Conservation (phyloP, 2,888 invertebrate species). For the Thecocarcelia acutangulata region DNA sequence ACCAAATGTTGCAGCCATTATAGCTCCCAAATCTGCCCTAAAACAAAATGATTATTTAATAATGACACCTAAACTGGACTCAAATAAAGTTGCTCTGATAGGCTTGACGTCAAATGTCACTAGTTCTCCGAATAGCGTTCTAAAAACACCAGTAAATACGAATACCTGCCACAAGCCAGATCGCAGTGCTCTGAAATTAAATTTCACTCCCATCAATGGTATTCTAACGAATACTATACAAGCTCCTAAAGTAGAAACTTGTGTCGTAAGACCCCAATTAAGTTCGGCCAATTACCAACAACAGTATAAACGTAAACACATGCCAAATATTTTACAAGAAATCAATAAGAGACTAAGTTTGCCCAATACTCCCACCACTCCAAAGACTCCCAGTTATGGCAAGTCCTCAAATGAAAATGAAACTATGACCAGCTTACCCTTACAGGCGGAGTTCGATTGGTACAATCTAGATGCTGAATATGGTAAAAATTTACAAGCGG, state of each 20-base stretch:
- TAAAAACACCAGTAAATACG: constrained; percentile 6
- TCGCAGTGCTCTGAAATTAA: constrained; percentile 51
- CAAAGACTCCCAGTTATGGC: constrained; percentile 58
- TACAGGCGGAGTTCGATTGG: constrained; percentile 81
- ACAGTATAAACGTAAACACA: constrained; percentile 78
- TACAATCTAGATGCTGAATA: constrained; percentile 81
- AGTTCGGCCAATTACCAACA: constrained; percentile 66
- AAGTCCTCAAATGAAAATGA: constrained; percentile 45
- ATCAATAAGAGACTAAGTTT: constrained; percentile 79
- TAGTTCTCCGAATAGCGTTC: constrained; percentile 8
- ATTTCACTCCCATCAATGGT: constrained; percentile 43
- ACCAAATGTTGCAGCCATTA: constrained; percentile 88
- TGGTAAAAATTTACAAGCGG: constrained; percentile 73
- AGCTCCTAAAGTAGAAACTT: constrained; percentile 45
- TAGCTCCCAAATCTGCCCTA: constrained; percentile 83
- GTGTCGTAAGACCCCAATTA: constrained; percentile 71
- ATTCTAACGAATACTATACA: constrained; percentile 24
- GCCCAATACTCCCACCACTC: constrained; percentile 74
- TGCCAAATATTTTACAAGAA: constrained; percentile 79
- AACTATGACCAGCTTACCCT: constrained; percentile 73
- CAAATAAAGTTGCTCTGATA: constrained; percentile 47
- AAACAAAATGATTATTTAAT: constrained; percentile 70
- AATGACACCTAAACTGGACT: constrained; percentile 70
- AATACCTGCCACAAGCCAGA: constrained; percentile 38
- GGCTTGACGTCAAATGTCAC: constrained; percentile 15